These are phyloP conservation scores for Lindbergichthys nudifrons DNA, from an alignment of 2,797 vertebrate species.

Conservation along the genomic window DNA sequence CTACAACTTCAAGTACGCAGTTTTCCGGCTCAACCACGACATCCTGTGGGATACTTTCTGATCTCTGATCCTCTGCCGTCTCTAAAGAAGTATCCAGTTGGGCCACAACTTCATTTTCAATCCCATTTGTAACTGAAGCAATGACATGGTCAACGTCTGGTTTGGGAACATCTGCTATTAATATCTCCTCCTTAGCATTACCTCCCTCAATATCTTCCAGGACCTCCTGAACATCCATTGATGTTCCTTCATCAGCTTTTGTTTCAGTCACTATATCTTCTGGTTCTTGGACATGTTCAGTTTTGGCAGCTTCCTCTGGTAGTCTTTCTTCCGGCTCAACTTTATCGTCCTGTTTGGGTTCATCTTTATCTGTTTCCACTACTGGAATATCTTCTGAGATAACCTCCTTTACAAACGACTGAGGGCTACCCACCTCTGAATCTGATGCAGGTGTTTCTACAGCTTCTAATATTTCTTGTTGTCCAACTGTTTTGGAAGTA, in stretches of 20 bases:
- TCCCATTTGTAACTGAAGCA: constrained; percentile 37
- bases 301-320: background rate
- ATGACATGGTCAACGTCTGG: constrained; percentile 12
- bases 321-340: constrained; percentile 5
- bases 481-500: background rate
- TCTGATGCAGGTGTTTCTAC: constrained; percentile 21
- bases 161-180: constrained; percentile 3
- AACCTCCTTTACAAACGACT: constrained; percentile 37
- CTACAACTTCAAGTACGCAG: constrained; percentile 31
- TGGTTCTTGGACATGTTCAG: constrained; percentile 11
- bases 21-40: constrained; percentile 26
- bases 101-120: constrained; percentile 15
- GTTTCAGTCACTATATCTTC: constrained; percentile 19
- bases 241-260: constrained; percentile 22
- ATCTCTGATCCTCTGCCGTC: constrained; percentile 21
- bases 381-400: background rate
- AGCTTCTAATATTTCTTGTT: constrained; percentile 21
- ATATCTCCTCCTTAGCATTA: constrained; percentile 19
- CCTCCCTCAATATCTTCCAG: constrained; percentile 32
- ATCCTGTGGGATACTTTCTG: constrained; percentile 13
- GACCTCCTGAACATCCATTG: constrained; percentile 15
- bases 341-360: constrained; percentile 28
- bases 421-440: background rate
- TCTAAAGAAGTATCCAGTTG: constrained; percentile 25
- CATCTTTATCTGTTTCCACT: constrained; percentile 31